Conservation (phyloP, 2,797 vertebrate genomes). For the Allobates femoralis region DNA sequence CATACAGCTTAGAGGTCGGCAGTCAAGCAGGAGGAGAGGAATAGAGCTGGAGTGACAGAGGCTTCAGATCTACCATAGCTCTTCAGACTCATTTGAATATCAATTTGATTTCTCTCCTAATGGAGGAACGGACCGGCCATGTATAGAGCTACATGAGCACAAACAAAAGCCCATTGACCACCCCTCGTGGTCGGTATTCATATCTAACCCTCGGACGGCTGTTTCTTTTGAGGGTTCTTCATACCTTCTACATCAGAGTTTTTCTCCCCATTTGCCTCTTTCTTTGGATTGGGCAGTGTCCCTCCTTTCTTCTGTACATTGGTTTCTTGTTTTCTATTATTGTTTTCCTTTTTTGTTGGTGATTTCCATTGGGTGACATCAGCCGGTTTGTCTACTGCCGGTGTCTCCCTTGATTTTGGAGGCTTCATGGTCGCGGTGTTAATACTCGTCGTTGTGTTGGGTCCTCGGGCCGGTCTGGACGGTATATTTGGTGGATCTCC, state of each 20-base stretch:
- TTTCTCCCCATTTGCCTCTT: constrained; percentile 52
- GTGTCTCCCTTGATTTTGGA: background rate
- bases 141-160: background rate
- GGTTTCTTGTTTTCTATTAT: constrained; percentile 47
- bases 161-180: background rate
- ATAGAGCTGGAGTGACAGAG: too few relatives aligned
- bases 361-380: background rate
- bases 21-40: too few relatives aligned
- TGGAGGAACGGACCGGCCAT: too few relatives aligned
- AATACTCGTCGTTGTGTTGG: background rate
- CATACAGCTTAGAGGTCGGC: too few relatives aligned
- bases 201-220: constrained; percentile 33
- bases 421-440: background rate
- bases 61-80: too few relatives aligned
- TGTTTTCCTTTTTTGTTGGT: constrained; percentile 6
- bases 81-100: too few relatives aligned
- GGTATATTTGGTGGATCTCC: background rate
- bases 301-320: constrained; percentile 1
- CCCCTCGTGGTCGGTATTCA: background rate
- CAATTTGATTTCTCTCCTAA: too few relatives aligned
- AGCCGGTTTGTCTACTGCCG: background rate
- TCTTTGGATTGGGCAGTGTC: constrained; percentile 24
- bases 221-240: constrained; percentile 1
- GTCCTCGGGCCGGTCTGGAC: background rate
- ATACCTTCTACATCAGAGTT: background rate